phyloP scores from a whole-genome alignment of 1,140 invertebrate species.

The Neuroterus valhalla region DNA sequence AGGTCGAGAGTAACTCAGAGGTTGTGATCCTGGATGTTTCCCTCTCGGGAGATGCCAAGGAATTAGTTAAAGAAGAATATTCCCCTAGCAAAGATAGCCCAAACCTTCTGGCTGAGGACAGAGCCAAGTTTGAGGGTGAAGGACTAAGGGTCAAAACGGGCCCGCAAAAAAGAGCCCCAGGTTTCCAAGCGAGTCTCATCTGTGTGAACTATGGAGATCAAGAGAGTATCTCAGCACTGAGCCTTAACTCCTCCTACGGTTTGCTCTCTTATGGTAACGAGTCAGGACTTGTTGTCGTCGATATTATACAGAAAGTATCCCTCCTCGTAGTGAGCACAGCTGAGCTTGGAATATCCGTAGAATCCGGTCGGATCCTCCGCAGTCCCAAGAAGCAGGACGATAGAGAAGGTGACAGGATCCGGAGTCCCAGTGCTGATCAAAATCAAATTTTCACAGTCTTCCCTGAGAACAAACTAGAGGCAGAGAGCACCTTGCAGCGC shows the following conservation, averaged over 20 bases:
- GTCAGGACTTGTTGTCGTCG: slow-evolving; percentile 93
- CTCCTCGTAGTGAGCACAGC: slow-evolving; percentile 89
- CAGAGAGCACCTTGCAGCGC: slow-evolving; percentile 96
- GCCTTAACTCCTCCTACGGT: slow-evolving; percentile 96
- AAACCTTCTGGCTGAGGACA: background rate
- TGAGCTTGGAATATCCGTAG: slow-evolving; percentile 90
- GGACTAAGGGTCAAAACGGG: slow-evolving; percentile 84
- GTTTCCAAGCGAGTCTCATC: slow-evolving; percentile 96
- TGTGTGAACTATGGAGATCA: slow-evolving; percentile 90
- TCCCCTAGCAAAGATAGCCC: slow-evolving; percentile 40
- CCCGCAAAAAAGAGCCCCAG: slow-evolving; percentile 86
- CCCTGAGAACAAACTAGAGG: slow-evolving; percentile 72
- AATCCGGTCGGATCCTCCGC: slow-evolving; percentile 91
- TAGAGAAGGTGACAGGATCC: slow-evolving; percentile 80
- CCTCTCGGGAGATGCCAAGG: slow-evolving; percentile 74
- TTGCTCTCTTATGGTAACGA: slow-evolving; percentile 99
- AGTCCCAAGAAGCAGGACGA: slow-evolving; percentile 82
- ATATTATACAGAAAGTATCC: slow-evolving; percentile 93
- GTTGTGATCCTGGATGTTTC: slow-evolving; percentile 82
- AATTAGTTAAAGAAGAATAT: slow-evolving; percentile 71
- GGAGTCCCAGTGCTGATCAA: slow-evolving; percentile 90
- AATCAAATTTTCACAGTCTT: slow-evolving; percentile 73
- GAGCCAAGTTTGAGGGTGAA: background rate
- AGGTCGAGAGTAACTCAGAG: slow-evolving; percentile 90
- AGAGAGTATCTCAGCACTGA: slow-evolving; percentile 90